phyloP scores from a whole-genome alignment of 2,888 invertebrate species.

The Nemotelus nigrinus region DNA sequence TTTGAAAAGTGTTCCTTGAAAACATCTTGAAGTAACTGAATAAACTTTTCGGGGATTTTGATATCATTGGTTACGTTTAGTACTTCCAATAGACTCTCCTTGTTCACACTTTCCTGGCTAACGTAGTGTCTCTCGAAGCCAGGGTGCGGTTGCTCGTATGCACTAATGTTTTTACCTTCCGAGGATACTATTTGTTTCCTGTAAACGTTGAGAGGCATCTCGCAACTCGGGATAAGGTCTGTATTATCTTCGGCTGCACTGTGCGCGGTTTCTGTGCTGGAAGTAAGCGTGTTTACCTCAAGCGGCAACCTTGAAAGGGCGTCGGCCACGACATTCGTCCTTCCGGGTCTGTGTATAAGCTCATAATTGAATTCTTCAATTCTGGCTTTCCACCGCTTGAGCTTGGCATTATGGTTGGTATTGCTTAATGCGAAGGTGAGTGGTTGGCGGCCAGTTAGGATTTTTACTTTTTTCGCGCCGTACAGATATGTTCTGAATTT shows the following conservation, averaged over 20 bases:
- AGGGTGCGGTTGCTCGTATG: background rate
- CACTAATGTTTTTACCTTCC: no score
- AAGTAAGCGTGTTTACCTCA: background rate
- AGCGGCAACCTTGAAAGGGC: background rate
- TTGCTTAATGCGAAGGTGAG: constrained; percentile 33
- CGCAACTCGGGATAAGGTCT: background rate
- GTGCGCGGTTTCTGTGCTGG: background rate
- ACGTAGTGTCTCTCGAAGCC: background rate
- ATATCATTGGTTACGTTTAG: background rate
- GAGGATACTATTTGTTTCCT: background rate
- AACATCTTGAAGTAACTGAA: background rate
- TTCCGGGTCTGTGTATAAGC: background rate
- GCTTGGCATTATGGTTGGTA: background rate
- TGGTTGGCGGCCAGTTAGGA: constrained; percentile 24
- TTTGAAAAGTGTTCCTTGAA: no score
- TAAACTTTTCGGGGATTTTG: constrained; percentile 1
- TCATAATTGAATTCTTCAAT: background rate
- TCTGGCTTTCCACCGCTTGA: no score
- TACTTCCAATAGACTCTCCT: background rate
- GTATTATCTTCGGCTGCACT: background rate
- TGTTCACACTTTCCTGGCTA: background rate
- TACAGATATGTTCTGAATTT: background rate
- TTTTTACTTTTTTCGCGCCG: constrained; percentile 24
- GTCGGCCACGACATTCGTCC: no score
- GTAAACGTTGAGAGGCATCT: background rate